Base-by-base conservation (phyloP, 2,888 invertebrate genomes). In the Patella caerulea region DNA sequence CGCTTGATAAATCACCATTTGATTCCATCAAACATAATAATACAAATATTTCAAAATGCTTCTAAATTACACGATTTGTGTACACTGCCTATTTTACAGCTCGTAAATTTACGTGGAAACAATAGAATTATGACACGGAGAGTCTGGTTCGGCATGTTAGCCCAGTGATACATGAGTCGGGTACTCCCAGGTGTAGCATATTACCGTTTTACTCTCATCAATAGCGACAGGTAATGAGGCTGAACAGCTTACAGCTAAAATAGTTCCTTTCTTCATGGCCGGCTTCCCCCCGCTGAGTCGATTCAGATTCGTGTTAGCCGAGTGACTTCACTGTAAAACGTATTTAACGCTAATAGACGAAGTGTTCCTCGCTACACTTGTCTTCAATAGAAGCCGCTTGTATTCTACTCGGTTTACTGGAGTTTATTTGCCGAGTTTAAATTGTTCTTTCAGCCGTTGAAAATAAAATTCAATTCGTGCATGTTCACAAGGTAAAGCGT, bases 181-280 rank as follows among this genome's bases (percentile, higher is more conserved):
- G 24, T 45, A 24, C 12, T 19, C 65, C 65, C 65, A 65, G 65
- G 65, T 65, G 65, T 65, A 24, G 24, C 65, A 24, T 19, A 65
- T 24, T 24, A 65, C 65, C 19, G 65, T 65, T 65, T 65, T 65
- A 65, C 11, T 24, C 65, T 24, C 24, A 65, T 65, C 24, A 65
- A 24, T 65, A 19, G 24, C 24, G 19, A 24, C 19, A 24, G 65
- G 65, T 65, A 65, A 65, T 65, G 65, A 65, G 65, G 24, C 65
- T 11, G 65, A 65, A 65, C 65, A 65, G 65, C 65, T 65, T 65
- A 65, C 65, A 65, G 19, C 19, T 19, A 65, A 65, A 65, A 65
- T 65, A 65, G 65, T 65, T 65, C 65, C 65, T 65, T 65, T 65
- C 65, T 65, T 65, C 65, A 19, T 24, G 45, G 24, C 65, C 24